Conservation (phyloP, 2,113 vertebrate species). For the Dipodomys merriami region DNA sequence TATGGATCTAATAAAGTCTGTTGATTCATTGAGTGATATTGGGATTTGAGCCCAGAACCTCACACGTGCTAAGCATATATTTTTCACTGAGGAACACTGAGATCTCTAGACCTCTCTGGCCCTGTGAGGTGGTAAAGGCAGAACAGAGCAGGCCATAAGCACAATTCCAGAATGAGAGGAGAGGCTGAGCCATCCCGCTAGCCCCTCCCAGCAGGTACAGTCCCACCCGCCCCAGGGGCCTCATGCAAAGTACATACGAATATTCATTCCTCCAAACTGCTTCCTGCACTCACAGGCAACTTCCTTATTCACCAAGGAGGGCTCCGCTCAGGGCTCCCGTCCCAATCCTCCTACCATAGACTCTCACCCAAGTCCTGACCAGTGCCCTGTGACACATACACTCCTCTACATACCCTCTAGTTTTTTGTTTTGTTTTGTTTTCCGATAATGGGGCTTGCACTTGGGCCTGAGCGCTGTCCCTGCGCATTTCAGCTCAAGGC, state of each 20-base stretch:
- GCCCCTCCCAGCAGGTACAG: not conserved
- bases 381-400: not conserved
- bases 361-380: not conserved
- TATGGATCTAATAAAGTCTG: constrained; percentile 66
- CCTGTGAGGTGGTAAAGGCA: not conserved
- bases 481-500: no score
- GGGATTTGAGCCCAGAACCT: not conserved
- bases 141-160: not conserved
- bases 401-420: not conserved
- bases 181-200: not conserved
- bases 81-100: not conserved
- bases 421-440: no score
- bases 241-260: not conserved
- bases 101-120: not conserved
- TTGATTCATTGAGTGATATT: not conserved
- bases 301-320: not conserved
- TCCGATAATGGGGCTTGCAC: no score
- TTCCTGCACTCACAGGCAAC: not conserved
- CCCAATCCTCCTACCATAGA: not conserved
- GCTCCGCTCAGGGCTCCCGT: not conserved
- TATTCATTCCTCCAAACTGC: not conserved
- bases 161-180: not conserved
- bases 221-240: not conserved
- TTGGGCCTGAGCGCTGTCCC: no score
- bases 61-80: not conserved